Conservation (phyloP, 2,113 vertebrate genomes). For the Felis chaus region DNA sequence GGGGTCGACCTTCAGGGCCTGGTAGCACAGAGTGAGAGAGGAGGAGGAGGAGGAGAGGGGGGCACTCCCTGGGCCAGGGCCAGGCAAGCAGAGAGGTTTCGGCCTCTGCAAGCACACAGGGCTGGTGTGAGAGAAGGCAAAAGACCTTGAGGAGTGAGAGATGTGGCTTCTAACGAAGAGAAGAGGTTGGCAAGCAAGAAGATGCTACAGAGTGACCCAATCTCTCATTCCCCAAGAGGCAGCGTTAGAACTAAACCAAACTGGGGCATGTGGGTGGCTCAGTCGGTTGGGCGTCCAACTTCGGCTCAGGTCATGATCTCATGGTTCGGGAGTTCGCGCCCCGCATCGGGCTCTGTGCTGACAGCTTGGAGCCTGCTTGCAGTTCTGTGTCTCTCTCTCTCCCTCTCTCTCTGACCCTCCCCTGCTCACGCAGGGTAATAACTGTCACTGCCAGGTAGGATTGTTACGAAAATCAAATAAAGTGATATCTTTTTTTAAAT, state of each 20-base stretch:
- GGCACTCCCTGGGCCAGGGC: background rate
- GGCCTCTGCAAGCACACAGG: accelerated
- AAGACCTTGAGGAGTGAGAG: background rate
- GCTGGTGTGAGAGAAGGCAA: background rate
- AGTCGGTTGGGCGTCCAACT: too few relatives aligned
- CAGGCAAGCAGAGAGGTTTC: background rate
- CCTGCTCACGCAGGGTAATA: background rate
- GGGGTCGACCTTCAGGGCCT: background rate
- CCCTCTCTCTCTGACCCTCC: too few relatives aligned
- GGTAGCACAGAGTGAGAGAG: background rate
- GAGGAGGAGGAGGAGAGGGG: background rate
- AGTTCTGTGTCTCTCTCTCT: too few relatives aligned
- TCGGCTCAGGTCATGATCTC: too few relatives aligned
- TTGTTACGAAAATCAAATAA: slow-evolving; percentile 17
- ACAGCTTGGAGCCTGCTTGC: too few relatives aligned
- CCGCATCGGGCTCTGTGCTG: too few relatives aligned
- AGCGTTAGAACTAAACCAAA: background rate
- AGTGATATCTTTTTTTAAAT: slow-evolving; percentile 30
- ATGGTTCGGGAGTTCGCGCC: too few relatives aligned
- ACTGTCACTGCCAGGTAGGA: background rate
- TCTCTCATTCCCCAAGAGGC: background rate
- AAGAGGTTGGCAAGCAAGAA: background rate
- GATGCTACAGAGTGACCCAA: background rate
- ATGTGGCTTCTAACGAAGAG: background rate
- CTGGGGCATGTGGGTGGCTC: accelerated